Conservation (phyloP, 2,797 vertebrate species). For the Perodicticus potto region DNA sequence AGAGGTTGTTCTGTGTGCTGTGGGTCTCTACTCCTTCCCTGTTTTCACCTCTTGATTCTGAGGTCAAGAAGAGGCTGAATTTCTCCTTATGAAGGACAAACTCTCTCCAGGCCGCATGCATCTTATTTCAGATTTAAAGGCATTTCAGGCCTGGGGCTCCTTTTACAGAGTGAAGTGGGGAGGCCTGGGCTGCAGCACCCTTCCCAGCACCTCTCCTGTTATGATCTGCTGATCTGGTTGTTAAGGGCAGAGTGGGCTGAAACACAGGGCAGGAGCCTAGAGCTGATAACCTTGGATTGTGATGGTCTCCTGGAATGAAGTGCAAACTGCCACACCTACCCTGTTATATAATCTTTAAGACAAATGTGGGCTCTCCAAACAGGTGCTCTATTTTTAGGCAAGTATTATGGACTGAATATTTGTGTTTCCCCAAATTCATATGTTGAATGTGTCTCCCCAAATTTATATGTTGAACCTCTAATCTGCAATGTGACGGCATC, state of each 20-base stretch:
- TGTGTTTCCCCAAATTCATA: not conserved
- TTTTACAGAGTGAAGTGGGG: constrained; percentile 55
- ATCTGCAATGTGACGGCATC: not conserved
- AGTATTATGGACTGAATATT: not conserved
- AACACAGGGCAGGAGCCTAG: constrained; percentile 56
- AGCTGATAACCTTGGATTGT: constrained; percentile 69
- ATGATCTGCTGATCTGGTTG: constrained; percentile 48
- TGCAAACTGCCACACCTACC: constrained; percentile 8
- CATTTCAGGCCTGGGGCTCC: constrained; percentile 16
- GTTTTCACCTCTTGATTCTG: not conserved
- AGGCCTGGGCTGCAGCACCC: constrained; percentile 1
- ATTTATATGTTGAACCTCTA: not conserved
- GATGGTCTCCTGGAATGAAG: constrained; percentile 17
- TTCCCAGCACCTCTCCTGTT: constrained; percentile 55
- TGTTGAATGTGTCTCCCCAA: too few species aligned
- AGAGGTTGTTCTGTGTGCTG: too few species aligned
- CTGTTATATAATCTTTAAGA: not conserved
- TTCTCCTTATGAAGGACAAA: constrained; percentile 1
- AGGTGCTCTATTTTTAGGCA: not conserved
- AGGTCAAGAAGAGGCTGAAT: constrained; percentile 25
- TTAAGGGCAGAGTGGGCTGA: constrained; percentile 71
- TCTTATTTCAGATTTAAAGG: constrained; percentile 55
- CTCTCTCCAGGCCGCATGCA: not conserved
- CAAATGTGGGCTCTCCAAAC: not conserved
- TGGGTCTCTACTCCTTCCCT: not conserved